Conservation (phyloP, 2,888 invertebrate species). For the Amiota minor region DNA sequence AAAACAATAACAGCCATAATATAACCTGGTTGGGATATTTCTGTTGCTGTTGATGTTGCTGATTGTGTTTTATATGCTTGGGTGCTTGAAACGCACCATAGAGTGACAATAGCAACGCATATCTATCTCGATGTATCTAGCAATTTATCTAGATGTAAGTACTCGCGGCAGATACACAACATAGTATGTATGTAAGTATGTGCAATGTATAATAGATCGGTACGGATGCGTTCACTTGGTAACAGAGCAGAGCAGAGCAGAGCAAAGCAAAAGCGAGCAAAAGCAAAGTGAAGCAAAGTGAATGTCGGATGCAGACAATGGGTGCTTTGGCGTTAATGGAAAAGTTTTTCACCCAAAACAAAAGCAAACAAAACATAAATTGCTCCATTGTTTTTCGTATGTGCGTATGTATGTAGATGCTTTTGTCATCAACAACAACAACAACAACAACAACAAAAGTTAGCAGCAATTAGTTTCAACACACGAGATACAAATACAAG, state of each 20-base stretch:
- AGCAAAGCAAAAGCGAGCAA: background rate
- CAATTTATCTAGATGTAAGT: too few relatives aligned
- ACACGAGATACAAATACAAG: slow-evolving; percentile 22
- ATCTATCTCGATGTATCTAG: slow-evolving; percentile 27
- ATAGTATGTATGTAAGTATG: too few relatives aligned
- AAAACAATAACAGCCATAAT: background rate
- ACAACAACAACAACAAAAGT: slow-evolving; percentile 46
- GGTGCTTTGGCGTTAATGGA: slow-evolving; percentile 52
- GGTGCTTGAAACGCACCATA: slow-evolving; percentile 55
- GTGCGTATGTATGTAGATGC: background rate
- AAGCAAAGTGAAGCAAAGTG: background rate
- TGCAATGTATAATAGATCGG: background rate
- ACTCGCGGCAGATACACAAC: background rate
- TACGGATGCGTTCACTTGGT: background rate
- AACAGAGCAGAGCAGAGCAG: background rate
- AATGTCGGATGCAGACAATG: slow-evolving; percentile 39
- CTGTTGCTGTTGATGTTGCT: background rate
- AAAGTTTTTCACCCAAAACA: slow-evolving; percentile 48
- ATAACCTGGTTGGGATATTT: background rate
- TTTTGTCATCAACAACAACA: slow-evolving; percentile 38
- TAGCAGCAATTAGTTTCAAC: slow-evolving; percentile 52
- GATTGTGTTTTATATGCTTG: slow-evolving; percentile 51
- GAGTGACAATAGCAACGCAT: slow-evolving; percentile 52
- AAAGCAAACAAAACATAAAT: slow-evolving; percentile 38
- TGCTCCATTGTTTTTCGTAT: slow-evolving; percentile 48